Evolutionary conservation across 2,888 invertebrate genomes (phyloP), one percentile per base, ranked within the genome.

Genomic region (Schizaphis graminum): DNA sequence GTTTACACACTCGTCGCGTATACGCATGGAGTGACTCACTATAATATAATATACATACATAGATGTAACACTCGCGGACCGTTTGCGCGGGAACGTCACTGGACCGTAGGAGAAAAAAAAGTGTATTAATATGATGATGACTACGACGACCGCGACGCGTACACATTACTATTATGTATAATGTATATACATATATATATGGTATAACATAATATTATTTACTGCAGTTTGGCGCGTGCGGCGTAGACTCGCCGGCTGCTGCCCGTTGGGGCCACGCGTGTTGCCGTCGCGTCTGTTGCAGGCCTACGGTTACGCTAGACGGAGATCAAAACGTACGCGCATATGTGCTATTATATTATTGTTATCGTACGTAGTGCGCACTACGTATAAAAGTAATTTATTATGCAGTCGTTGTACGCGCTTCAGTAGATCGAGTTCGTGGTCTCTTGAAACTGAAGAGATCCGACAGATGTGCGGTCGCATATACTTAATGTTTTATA

Each of bases 191-290:
- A 49, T 49, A 49, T 47, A 47, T 11, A 47, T 47, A 47, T 47
- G 44, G 47, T 11, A 11, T 47, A 47, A 47, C 8, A 47, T 91
- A 57, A 7, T 26, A 35, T 35, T 77, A 77, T 77, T 35, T 35
- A 77, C 77, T 77, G 77, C 77, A 77, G 47, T 87, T 94, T 90
- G 94, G 67, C 94, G 86, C 94, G 94, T 94, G 94, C 94, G 49
- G 91, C 44, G 44, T 47, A 61, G 85, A 94, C 94, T 89, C 56
- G 61, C 57, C 85, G 90, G 61, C 90, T 86, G 90, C 94, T 61
- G 89, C 85, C 53, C 41, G 41, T 49, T 89, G 94, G 49, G 57
- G 86, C 86, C 94, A 53, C 57, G 84, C 61, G 90, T 53, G 28
- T 44, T 57, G 49, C 90, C 26, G 47, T 49, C 90, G 47, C 53